Conservation (phyloP, 2,113 vertebrate species). For the Macquaria australasica region DNA sequence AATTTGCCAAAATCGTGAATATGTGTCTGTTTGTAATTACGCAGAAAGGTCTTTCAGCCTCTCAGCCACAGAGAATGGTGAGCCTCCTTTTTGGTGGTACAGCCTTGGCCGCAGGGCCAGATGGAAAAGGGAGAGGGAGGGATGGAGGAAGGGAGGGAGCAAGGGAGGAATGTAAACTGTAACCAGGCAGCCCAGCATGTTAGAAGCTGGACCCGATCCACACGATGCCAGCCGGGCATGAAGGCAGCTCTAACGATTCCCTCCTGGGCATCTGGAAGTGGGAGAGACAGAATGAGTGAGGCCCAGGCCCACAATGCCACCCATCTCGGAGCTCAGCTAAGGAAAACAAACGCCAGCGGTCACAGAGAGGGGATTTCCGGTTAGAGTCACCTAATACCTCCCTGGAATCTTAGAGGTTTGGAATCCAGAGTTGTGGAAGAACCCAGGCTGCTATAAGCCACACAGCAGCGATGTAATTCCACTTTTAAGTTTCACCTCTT, state of each 20-base stretch:
- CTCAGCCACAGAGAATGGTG: constrained; percentile 52
- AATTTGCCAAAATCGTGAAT: constrained; percentile 69
- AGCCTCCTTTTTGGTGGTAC: constrained; percentile 67
- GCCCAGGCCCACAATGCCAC: constrained; percentile 78
- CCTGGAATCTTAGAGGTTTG: constrained; percentile 78
- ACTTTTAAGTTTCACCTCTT: constrained; percentile 69
- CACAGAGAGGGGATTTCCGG: constrained; percentile 81
- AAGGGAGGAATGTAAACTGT: constrained; percentile 70
- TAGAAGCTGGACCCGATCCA: constrained; percentile 72
- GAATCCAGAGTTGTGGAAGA: constrained; percentile 69
- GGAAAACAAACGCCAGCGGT: constrained; percentile 79
- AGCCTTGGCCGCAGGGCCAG: constrained; percentile 69
- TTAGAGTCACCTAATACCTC: constrained; percentile 79
- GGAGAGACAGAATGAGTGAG: constrained; percentile 70
- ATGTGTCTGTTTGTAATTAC: constrained; percentile 71
- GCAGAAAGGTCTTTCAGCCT: constrained; percentile 62
- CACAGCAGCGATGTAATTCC: constrained; percentile 60
- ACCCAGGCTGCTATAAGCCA: constrained; percentile 54
- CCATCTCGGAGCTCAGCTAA: constrained; percentile 78
- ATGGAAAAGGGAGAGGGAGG: constrained; percentile 65
- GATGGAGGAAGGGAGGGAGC: constrained; percentile 51
- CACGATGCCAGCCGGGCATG: constrained; percentile 77
- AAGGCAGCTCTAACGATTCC: constrained; percentile 76
- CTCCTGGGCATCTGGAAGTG: constrained; percentile 78
- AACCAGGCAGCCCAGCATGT: constrained; percentile 69